Conservation (phyloP, 37 sponge, comb jelly and placozoan genomes). For the Corticium candelabrum region DNA sequence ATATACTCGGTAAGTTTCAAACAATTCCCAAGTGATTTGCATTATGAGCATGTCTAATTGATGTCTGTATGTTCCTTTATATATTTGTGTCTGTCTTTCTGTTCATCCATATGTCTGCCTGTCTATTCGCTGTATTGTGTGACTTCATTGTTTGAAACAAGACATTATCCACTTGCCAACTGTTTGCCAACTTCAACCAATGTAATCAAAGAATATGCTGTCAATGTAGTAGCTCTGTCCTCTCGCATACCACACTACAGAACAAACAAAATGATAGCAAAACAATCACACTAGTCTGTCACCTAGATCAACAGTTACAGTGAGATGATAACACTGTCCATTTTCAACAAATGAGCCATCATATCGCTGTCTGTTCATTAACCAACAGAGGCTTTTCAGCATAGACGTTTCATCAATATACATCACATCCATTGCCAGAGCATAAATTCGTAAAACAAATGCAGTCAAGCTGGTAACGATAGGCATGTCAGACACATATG, state of each 20-base stretch:
- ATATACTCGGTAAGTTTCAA: no score
- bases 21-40: no score
- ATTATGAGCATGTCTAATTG: no score
- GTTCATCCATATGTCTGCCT: no score
- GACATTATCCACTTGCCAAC: neutral
- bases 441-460: neutral
- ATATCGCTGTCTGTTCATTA: neutral
- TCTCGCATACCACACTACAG: neutral
- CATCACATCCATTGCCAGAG: neutral
- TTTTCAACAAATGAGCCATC: neutral
- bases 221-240: neutral
- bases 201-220: neutral
- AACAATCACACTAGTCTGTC: neutral
- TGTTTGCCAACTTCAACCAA: neutral
- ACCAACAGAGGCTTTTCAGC: neutral
- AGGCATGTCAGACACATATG: neutral
- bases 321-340: neutral
- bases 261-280: neutral
- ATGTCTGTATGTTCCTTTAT: no score
- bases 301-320: no score
- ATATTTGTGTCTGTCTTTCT: no score
- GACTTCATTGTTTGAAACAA: neutral
- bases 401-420: neutral
- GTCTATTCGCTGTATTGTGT: no score
- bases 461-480: neutral